A percentile compares a stretch with the other conserved stretches of the same genome.
These are phyloP conservation scores for Ceriagrion tenellum DNA, from an alignment of 2,888 invertebrate species.

Conservation along the genomic window DNA sequence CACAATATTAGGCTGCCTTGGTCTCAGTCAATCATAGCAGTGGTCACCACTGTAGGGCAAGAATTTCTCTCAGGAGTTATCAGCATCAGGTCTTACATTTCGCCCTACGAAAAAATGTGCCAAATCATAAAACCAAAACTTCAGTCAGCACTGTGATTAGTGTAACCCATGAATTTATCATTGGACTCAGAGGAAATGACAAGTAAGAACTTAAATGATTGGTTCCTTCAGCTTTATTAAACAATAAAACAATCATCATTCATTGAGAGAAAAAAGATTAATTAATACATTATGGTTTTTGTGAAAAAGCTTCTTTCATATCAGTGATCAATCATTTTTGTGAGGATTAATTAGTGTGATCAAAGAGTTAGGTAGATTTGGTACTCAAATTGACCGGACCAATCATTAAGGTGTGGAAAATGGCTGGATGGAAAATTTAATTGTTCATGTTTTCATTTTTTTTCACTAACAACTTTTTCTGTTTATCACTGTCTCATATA, in stretches of 20 bases:
- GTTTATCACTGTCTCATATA: neutral
- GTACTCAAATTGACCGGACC: neutral
- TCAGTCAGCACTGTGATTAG: neutral
- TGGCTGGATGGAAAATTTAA: neutral
- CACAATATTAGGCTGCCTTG: neutral
- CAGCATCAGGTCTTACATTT: neutral
- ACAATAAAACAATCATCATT: neutral
- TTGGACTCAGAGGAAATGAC: neutral
- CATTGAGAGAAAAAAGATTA: neutral
- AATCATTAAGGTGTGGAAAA: neutral
- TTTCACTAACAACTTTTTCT: neutral
- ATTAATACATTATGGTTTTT: neutral
- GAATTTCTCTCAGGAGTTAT: neutral
- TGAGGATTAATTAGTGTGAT: neutral
- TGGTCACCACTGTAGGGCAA: neutral
- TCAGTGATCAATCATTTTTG: neutral
- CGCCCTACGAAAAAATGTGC: neutral
- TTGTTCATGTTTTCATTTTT: neutral
- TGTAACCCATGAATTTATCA: neutral
- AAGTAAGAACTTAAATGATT: neutral
- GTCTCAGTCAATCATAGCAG: neutral
- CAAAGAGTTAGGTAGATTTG: neutral
- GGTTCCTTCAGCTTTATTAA: neutral
- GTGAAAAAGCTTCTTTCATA: neutral
- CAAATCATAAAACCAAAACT: slow-evolving; percentile 3